Evolutionary conservation across 64 coral and sea anemone species (phyloP).

Genomic region (Stichodactyla helianthus): DNA sequence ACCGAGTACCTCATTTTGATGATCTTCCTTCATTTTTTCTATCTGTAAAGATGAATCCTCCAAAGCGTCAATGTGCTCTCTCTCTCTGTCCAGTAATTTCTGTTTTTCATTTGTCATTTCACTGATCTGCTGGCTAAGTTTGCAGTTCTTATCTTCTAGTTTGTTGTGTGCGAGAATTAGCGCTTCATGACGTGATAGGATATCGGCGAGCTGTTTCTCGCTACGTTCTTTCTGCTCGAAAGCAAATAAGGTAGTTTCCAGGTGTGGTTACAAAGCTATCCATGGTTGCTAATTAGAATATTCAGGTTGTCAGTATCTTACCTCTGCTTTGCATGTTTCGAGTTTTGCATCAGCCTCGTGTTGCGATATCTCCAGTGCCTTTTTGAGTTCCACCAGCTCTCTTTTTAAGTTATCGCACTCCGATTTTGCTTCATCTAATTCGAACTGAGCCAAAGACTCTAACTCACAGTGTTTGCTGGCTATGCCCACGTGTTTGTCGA

Average conservation of each 20-base stretch:
- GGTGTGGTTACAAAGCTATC: not conserved
- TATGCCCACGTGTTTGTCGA: slow-evolving; percentile 62
- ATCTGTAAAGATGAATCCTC: not conserved
- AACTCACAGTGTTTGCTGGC: slow-evolving; percentile 70
- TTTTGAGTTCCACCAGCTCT: not conserved
- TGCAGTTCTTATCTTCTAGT: slow-evolving; percentile 70
- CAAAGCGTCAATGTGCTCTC: slow-evolving; percentile 13
- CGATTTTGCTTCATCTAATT: slow-evolving; percentile 65
- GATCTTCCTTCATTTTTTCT: slow-evolving; percentile 26
- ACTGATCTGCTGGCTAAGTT: slow-evolving; percentile 24
- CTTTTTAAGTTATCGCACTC: slow-evolving; percentile 45
- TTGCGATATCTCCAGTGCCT: not conserved
- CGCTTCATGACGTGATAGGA: slow-evolving; percentile 35
- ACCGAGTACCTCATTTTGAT: slow-evolving; percentile 45
- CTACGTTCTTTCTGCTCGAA: slow-evolving; percentile 48
- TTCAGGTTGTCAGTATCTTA: not conserved
- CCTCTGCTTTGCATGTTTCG: not conserved
- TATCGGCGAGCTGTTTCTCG: slow-evolving; percentile 6
- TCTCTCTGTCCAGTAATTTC: not conserved
- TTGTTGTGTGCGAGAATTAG: slow-evolving; percentile 57
- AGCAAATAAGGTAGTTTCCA: not conserved
- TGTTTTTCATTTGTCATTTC: slow-evolving; percentile 35
- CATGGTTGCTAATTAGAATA: not conserved
- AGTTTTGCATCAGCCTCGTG: not conserved
- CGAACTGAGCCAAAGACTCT: slow-evolving; percentile 57